These are phyloP conservation scores for Microplitis deprimator DNA, from an alignment of 2,888 invertebrate species.

Conservation along the genomic window DNA sequence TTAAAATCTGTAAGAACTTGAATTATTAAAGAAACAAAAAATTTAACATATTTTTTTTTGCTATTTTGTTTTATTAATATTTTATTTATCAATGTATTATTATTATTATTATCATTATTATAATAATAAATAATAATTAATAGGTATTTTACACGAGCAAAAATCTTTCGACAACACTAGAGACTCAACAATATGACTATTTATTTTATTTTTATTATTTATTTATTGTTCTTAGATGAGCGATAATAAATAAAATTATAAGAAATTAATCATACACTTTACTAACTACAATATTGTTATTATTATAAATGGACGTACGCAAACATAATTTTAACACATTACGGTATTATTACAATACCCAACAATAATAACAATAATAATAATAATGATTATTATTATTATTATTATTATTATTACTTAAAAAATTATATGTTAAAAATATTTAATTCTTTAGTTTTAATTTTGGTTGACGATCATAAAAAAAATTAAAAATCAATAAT, in stretches of 20 bases:
- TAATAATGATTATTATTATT: no score
- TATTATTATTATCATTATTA: constrained; percentile 44
- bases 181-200: neutral
- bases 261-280: neutral
- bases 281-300: neutral
- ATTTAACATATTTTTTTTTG: constrained; percentile 15
- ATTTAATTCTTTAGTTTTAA: no score
- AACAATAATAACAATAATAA: neutral
- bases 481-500: neutral
- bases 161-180: constrained; percentile 15
- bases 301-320: neutral
- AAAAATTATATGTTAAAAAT: no score
- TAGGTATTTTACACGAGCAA: constrained; percentile 45
- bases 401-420: no score
- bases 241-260: neutral
- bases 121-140: constrained; percentile 55
- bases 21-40: no score
- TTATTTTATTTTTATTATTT: neutral
- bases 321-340: neutral
- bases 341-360: neutral
- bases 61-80: constrained; percentile 29
- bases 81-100: constrained; percentile 42
- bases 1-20: no score
- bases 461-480: no score
- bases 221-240: neutral